Base-by-base conservation (phyloP, 2,797 vertebrate genomes). In the Acanthurus lineatus region DNA sequence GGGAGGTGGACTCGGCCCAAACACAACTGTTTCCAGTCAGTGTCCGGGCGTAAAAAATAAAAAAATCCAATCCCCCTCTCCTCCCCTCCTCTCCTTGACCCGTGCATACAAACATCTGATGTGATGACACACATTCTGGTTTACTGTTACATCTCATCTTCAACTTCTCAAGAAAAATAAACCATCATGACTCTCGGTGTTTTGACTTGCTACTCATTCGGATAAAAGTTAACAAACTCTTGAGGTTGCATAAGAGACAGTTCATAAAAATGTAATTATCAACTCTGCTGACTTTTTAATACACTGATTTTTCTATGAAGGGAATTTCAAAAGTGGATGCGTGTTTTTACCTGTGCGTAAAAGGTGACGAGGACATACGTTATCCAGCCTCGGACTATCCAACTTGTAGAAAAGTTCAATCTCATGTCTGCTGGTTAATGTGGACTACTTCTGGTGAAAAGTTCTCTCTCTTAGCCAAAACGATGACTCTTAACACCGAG, bases 371-470 rank as follows among this genome's bases (percentile, higher is more conserved):
- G 72, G 58, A 85, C 78, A 28, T 89, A 93, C 11, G 85, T 84
- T 87, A 96, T 94, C 95, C 95, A 96, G 66, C 93, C 94, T 59
- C 85, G 94, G 91, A 94, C 94, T 81, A 95, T 95, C 96, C 95
- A 95, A 68, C 77, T 87, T 59, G 93, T 86, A 48, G 94, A 88
- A 38, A 94, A 90, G 52, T 83, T 88, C 54, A 87, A 64, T 74
- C 93, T 90, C 95, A 96, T 96, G 71, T 87, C 88, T 90, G 73
- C 84, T 45, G 82, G 12, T 65, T 79, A 42, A 19, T 22, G 32
- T 68, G 19, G 20, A 51, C 32, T 47, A 40, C 65, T 59, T 83
- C 40, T 65, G 44, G 40, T 22, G 14, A 11, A 71, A 87, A 90
- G 51, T 45, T 47, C 12, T 65, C 70, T 40, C 6, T 72, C 35